A percentile compares a stretch with the other conserved stretches of the same genome.
Conservation (phyloP, 2,888 invertebrate species). For the Protonemura montana region DNA sequence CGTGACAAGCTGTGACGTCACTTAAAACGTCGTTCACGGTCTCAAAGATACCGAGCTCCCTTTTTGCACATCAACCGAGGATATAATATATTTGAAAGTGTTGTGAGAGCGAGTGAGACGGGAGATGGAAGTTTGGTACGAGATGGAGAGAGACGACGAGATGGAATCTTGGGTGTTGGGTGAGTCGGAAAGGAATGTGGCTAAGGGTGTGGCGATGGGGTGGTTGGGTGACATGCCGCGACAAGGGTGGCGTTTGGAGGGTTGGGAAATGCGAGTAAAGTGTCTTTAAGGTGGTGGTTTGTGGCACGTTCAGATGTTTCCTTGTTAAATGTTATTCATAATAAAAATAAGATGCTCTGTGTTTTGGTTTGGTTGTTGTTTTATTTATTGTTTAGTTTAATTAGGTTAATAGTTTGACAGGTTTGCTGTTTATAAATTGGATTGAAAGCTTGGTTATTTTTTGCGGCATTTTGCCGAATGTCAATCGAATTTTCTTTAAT, state of each 20-base stretch:
- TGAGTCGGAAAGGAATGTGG: background rate
- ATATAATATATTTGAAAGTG: background rate
- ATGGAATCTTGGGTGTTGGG: background rate
- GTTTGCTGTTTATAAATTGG: no score
- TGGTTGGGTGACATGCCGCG: background rate
- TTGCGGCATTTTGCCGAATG: no score
- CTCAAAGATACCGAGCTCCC: background rate
- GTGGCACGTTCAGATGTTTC: no score
- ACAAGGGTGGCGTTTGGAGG: background rate
- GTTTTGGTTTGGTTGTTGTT: no score
- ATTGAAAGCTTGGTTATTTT: no score
- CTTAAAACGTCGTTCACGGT: background rate
- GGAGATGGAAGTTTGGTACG: background rate
- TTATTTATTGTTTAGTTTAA: no score
- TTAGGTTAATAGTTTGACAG: no score
- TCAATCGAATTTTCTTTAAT: no score
- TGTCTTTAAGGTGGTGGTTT: no score
- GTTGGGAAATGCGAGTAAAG: background rate
- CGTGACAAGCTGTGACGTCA: slow-evolving; percentile 1
- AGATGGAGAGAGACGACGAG: background rate
- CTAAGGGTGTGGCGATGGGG: background rate
- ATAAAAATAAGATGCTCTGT: no score
- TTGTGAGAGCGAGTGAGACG: background rate
- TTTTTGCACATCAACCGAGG: background rate
- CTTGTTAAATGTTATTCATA: no score